Percentiles rank a stretch among this genome's conserved stretches.
Conservation (phyloP, 2,797 vertebrate species). For the Crypturellus tataupa region DNA sequence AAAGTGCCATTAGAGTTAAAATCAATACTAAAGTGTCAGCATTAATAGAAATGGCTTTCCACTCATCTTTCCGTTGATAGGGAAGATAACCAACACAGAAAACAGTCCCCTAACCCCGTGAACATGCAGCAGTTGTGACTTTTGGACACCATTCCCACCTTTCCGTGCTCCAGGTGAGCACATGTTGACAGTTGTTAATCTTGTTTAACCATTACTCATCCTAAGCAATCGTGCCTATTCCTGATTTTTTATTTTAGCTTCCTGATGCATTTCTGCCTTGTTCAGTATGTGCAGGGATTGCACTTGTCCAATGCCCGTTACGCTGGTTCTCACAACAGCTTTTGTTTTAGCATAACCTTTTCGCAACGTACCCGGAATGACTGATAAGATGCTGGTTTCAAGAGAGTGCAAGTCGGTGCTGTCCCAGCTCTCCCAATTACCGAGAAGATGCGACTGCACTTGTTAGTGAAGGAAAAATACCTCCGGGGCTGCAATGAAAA, state of each 20-base stretch:
- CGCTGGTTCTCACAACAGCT: background rate
- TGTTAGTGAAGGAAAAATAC: background rate
- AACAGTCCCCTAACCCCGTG: background rate
- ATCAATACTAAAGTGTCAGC: background rate
- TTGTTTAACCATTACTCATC: background rate
- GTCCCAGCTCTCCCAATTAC: background rate
- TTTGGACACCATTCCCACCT: background rate
- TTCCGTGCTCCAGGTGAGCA: background rate
- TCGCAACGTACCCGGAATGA: conserved; percentile 17
- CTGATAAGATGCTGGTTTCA: conserved; percentile 14
- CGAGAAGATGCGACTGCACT: background rate
- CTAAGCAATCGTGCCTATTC: background rate
- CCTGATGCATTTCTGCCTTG: background rate
- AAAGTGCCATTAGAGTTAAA: background rate
- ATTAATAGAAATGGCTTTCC: background rate
- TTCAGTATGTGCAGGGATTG: background rate
- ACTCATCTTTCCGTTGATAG: background rate
- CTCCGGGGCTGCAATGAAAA: background rate
- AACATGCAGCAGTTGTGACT: background rate
- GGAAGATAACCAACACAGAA: background rate
- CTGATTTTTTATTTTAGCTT: background rate
- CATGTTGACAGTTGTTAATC: background rate
- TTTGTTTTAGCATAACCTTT: background rate
- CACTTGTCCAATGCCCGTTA: background rate
- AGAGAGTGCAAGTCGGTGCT: background rate